Base-by-base conservation (phyloP, 2,113 vertebrate genomes). In the Tiliqua scincoides region DNA sequence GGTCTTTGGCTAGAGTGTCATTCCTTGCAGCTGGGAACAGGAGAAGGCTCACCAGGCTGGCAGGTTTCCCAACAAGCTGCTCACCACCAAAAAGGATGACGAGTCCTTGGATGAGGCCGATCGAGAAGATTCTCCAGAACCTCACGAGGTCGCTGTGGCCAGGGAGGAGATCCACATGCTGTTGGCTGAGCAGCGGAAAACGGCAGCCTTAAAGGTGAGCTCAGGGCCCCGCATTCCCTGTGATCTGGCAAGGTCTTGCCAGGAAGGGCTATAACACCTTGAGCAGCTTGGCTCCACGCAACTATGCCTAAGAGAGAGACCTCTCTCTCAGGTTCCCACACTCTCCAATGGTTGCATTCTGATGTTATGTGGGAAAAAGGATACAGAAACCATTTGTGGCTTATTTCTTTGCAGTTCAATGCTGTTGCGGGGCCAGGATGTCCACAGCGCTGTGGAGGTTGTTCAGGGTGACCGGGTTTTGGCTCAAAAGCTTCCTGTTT, bases 161-260 rank as follows among this genome's bases (percentile, higher is more conserved):
- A 94, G 94, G 86, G 94, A 96, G 77, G 95, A 97, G 86, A 92
- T 94, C 82, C 85, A 72, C 76, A 40, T 89, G 78, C 92, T 97
- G 52, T 84, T 96, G 70, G 92, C 84, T 0, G 95, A 96, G 23
- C 93, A 96, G 75, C 1, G 0, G 82, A 96, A 86, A 88, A 92
- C 6, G 0, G 82, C 35, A 0, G 86, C 92, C 25, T 87, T 97
- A 83, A 96, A 95, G 95, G 94, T 95, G 71, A 76, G 0, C 0
- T 8, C 30, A 7, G 32, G 18, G 30, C 43, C 5, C 3, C 11
- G 3, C 1, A 3, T 43, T 48, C 11, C 20, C 35, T 21, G 35
- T 6, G 8, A 15, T 11, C 14, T 10, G 37, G 62, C 20, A 10
- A n/a, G 43, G 8, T 1, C 15, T 54, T 27, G 8, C 6, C 6